A percentile compares a stretch with the other conserved stretches of the same genome.
phyloP scores from a whole-genome alignment of 2,797 vertebrate genomes.

The Kryptopterus vitreolus region DNA sequence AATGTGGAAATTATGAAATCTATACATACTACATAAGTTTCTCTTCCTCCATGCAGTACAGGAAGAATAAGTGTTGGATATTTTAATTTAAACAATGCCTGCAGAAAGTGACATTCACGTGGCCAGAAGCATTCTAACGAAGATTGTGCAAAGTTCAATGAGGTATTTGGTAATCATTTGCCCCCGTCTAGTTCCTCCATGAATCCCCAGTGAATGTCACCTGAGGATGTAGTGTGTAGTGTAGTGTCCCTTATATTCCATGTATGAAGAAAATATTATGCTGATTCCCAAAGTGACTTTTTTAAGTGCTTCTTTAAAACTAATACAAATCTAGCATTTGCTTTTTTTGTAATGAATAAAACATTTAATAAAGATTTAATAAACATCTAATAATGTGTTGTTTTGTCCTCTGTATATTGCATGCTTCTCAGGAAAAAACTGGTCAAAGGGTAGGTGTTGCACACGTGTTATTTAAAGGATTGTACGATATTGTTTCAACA shows the following conservation, averaged over 20 bases:
- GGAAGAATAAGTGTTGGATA: constrained; percentile 81
- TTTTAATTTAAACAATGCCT: constrained; percentile 78
- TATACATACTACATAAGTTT: constrained; percentile 2
- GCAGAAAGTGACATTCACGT: constrained; percentile 81
- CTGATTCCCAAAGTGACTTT: background rate
- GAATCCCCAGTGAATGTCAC: background rate
- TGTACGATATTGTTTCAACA: background rate
- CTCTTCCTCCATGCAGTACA: constrained; percentile 60
- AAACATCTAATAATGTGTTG: constrained; percentile 19
- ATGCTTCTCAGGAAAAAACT: constrained; percentile 72
- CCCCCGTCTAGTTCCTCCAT: background rate
- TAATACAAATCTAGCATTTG: background rate
- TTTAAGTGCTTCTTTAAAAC: background rate
- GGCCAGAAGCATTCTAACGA: constrained; percentile 85
- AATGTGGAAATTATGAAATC: background rate
- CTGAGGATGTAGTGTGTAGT: constrained; percentile 11
- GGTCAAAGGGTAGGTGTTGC: constrained; percentile 67
- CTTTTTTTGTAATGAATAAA: background rate
- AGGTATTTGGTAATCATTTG: constrained; percentile 74
- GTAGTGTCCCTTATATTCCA: constrained; percentile 30
- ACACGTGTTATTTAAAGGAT: background rate
- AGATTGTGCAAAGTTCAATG: constrained; percentile 89
- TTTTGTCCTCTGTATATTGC: constrained; percentile 44
- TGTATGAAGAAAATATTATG: background rate
- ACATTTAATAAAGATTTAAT: too few relatives aligned